These are phyloP conservation scores for Philaethria dido DNA, from an alignment of 2,888 invertebrate genomes.

Conservation along the genomic window DNA sequence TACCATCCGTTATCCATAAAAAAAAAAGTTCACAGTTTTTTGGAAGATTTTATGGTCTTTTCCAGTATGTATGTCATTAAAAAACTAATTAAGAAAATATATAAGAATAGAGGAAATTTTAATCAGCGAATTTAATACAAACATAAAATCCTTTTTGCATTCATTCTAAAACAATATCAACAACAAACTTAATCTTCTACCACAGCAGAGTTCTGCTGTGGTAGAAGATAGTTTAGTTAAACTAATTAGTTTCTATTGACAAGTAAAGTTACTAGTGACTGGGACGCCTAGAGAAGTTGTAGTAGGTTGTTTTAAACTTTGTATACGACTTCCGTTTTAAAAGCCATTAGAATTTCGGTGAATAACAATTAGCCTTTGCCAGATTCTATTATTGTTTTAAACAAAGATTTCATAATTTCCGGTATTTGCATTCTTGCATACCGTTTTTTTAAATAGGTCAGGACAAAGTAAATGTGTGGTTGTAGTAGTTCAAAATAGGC, in stretches of 20 bases:
- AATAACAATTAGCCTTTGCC: not conserved
- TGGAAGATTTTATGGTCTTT: no score
- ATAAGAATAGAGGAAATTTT: not conserved
- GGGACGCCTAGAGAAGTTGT: slow-evolving; percentile 17
- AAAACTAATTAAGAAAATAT: no score
- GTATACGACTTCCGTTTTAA: slow-evolving; percentile 9
- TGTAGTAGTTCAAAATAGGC: no score
- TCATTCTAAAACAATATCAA: slow-evolving; percentile 20
- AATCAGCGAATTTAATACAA: slow-evolving; percentile 1
- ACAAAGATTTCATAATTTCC: no score
- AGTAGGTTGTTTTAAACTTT: slow-evolving; percentile 19
- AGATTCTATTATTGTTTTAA: slow-evolving; percentile 1
- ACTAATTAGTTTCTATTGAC: slow-evolving; percentile 26
- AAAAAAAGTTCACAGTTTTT: no score
- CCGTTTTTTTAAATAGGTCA: no score
- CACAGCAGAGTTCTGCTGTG: slow-evolving; percentile 15
- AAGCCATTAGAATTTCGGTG: slow-evolving; percentile 16
- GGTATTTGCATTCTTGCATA: no score
- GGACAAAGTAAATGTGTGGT: no score
- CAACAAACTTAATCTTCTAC: slow-evolving; percentile 17
- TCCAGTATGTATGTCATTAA: no score
- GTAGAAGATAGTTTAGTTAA: no score
- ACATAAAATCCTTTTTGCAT: slow-evolving; percentile 6
- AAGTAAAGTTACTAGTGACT: slow-evolving; percentile 18
- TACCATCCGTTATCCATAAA: no score